Conservation (phyloP, 2,113 vertebrate species). For the Microtus ochrogaster region DNA sequence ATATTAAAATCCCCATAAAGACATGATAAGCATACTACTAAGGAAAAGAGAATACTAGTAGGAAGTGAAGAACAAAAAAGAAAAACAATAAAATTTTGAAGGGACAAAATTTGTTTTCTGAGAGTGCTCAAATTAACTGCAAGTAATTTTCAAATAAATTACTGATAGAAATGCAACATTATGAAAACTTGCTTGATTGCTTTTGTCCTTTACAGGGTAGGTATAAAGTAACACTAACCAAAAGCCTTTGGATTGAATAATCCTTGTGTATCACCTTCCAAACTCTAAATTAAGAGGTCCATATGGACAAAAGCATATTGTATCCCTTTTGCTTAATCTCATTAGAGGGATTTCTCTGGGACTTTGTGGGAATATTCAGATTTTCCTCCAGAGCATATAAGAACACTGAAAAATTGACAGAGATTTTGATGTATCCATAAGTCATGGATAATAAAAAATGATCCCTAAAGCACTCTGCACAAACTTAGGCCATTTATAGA, state of each 20-base stretch:
- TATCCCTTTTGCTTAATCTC: slow-evolving; percentile 84
- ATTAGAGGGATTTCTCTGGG: slow-evolving; percentile 80
- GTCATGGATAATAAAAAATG: slow-evolving; percentile 85
- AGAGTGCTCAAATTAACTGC: slow-evolving; percentile 58
- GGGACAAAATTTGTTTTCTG: slow-evolving; percentile 61
- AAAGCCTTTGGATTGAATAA: slow-evolving; percentile 85
- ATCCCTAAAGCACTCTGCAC: slow-evolving; percentile 83
- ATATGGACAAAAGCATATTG: slow-evolving; percentile 80
- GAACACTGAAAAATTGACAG: slow-evolving; percentile 87
- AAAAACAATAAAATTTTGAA: not conserved
- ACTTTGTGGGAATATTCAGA: slow-evolving; percentile 80
- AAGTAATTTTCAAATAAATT: slow-evolving; percentile 51
- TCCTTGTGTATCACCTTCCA: slow-evolving; percentile 74
- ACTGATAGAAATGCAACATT: slow-evolving; percentile 6
- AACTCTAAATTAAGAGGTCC: slow-evolving; percentile 81
- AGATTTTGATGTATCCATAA: slow-evolving; percentile 85
- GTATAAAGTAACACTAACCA: slow-evolving; percentile 84
- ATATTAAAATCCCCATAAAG: slow-evolving; percentile 29
- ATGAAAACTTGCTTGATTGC: slow-evolving; percentile 74
- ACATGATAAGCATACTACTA: slow-evolving; percentile 30
- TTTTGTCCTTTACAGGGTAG: slow-evolving; percentile 76
- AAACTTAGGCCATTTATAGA: slow-evolving; percentile 89
- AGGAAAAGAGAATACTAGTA: not conserved
- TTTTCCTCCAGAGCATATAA: slow-evolving; percentile 83
- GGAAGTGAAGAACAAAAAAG: slow-evolving; percentile 10